These are phyloP conservation scores for Capreolus pygargus DNA, from an alignment of 2,113 vertebrate genomes.

Conservation along the genomic window DNA sequence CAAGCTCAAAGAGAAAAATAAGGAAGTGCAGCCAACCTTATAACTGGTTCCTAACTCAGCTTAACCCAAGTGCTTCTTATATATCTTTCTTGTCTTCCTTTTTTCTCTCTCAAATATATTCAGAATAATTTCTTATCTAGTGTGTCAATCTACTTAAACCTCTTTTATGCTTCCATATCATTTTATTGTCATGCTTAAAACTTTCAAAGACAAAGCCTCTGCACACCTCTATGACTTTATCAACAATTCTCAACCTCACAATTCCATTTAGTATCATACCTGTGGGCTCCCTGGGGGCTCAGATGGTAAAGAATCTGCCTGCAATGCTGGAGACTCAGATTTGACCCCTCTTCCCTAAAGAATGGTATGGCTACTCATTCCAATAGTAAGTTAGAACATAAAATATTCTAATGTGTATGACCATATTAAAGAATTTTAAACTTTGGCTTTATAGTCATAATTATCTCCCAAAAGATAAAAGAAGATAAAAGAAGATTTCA, in stretches of 20 bases:
- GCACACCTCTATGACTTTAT: neutral
- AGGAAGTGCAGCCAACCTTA: neutral
- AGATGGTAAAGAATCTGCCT: neutral
- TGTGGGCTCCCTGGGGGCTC: neutral
- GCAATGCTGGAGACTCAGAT: neutral
- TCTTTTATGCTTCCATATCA: neutral
- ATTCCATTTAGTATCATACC: neutral
- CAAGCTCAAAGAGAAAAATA: neutral
- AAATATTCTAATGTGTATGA: neutral
- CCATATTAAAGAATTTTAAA: neutral
- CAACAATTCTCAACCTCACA: neutral
- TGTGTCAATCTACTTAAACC: neutral
- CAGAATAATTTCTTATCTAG: neutral
- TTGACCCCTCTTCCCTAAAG: neutral
- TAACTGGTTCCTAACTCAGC: neutral
- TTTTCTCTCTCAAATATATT: neutral
- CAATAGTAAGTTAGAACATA: neutral
- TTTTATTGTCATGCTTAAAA: neutral
- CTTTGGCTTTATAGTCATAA: neutral
- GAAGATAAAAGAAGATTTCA: neutral
- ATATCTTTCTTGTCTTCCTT: neutral
- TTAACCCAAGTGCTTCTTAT: neutral
- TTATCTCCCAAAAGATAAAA: neutral
- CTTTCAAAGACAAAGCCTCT: neutral
- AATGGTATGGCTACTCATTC: neutral